These are phyloP conservation scores for Trissonchulus latispiculum DNA, from an alignment of 2,888 invertebrate species.

Conservation along the genomic window DNA sequence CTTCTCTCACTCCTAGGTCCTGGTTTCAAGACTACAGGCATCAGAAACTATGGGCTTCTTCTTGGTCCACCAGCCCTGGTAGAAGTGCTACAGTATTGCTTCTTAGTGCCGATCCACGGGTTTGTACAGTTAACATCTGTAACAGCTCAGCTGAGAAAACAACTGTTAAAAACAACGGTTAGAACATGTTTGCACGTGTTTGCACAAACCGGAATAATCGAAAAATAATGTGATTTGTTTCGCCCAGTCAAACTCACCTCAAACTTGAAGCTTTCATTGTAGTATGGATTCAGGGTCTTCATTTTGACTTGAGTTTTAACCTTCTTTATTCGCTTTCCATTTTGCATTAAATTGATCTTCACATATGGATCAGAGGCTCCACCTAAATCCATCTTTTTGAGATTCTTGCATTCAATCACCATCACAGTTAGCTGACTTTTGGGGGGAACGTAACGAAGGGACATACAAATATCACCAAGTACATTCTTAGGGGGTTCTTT, in stretches of 20 bases:
- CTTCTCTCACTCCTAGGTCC: too few species aligned
- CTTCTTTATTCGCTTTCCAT: slow-evolving; percentile 99
- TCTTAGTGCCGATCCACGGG: too few species aligned
- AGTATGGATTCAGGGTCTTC: slow-evolving; percentile 99
- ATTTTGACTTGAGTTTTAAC: slow-evolving; percentile 99
- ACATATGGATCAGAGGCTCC: slow-evolving; percentile 93
- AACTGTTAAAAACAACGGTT: too few species aligned
- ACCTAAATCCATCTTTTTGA: slow-evolving; percentile 99
- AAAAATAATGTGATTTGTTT: too few species aligned
- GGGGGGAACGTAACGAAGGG: slow-evolving; percentile 95
- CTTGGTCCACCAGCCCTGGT: too few species aligned
- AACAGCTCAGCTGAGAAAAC: too few species aligned
- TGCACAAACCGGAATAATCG: not conserved
- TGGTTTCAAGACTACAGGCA: too few species aligned
- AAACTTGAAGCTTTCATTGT: slow-evolving; percentile 99
- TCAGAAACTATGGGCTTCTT: too few species aligned
- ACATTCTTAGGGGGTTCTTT: slow-evolving; percentile 68
- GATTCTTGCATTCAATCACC: slow-evolving; percentile 95
- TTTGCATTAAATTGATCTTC: slow-evolving; percentile 99
- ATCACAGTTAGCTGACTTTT: slow-evolving; percentile 98
- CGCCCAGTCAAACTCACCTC: slow-evolving; percentile 99
- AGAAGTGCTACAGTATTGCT: too few species aligned
- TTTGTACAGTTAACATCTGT: too few species aligned
- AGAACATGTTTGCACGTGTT: too few species aligned
- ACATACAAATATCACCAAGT: slow-evolving; percentile 99